A percentile compares a stretch with the other conserved stretches of the same genome.
phyloP scores from a whole-genome alignment of 2,113 vertebrate species.

The Sphyrna mokarran region DNA sequence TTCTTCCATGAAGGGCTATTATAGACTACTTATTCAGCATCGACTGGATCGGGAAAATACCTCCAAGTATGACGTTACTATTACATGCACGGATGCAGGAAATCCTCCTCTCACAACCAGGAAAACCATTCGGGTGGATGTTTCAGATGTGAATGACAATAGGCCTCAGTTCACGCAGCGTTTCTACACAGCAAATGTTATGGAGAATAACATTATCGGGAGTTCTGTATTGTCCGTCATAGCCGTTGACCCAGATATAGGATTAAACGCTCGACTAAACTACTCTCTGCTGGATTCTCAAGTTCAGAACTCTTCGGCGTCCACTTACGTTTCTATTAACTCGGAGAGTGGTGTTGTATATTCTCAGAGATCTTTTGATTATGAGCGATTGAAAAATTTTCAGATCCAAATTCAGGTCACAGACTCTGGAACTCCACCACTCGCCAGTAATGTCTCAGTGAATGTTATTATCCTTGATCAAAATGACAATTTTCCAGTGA shows the following conservation, averaged over 20 bases:
- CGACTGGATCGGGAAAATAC: slow-evolving; percentile 51
- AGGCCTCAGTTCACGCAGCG: background rate
- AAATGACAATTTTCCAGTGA: slow-evolving; percentile 13
- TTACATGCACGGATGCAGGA: background rate
- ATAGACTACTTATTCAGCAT: slow-evolving; percentile 62
- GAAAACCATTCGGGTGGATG: background rate
- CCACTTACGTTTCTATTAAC: background rate
- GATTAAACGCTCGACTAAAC: background rate
- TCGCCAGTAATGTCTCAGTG: background rate
- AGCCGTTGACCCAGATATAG: background rate
- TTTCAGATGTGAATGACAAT: slow-evolving; percentile 8
- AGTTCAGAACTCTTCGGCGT: background rate
- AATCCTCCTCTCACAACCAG: background rate
- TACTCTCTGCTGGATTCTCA: background rate
- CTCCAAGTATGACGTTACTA: slow-evolving; percentile 34
- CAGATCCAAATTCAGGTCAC: background rate
- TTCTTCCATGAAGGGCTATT: slow-evolving; percentile 69
- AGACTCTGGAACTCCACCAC: background rate
- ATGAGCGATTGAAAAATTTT: background rate
- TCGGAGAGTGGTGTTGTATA: background rate
- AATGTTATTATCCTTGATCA: slow-evolving; percentile 10
- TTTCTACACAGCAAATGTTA: background rate
- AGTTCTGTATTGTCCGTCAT: background rate
- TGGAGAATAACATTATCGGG: background rate
- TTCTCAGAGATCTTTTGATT: background rate